Percentiles rank a stretch among this genome's conserved stretches.
These are phyloP conservation scores for Drosophila albomicans DNA, from an alignment of 1,140 invertebrate species.

Conservation along the genomic window DNA sequence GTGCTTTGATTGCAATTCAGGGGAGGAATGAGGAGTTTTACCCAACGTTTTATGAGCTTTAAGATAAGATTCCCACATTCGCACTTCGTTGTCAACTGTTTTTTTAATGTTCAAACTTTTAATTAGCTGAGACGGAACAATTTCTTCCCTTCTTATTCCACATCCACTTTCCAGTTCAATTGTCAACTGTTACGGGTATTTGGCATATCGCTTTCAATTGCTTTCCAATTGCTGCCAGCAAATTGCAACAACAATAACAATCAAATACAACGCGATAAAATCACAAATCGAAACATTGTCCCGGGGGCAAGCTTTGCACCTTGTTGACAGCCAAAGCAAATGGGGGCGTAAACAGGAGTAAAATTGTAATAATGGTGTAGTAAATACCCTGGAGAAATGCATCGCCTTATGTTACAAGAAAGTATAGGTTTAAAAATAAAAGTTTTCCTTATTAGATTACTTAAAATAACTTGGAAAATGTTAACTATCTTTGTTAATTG, in stretches of 20 bases:
- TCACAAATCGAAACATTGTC: constrained; percentile 61
- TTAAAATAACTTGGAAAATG: too few species aligned
- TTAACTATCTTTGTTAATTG: too few species aligned
- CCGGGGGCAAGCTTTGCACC: constrained; percentile 7
- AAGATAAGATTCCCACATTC: constrained; percentile 61
- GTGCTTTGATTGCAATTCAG: constrained; percentile 20
- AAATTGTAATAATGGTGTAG: not conserved
- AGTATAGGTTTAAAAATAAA: too few species aligned
- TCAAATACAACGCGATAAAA: constrained; percentile 59
- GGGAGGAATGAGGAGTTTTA: not conserved
- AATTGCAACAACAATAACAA: constrained; percentile 60
- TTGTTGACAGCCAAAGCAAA: constrained; percentile 48
- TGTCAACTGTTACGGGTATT: constrained; percentile 22
- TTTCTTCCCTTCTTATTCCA: too few species aligned
- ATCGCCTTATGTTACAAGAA: not conserved
- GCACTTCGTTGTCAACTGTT: constrained; percentile 29
- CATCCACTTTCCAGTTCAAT: not conserved
- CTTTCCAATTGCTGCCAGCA: constrained; percentile 59
- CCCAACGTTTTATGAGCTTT: constrained; percentile 57
- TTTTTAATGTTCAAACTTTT: constrained; percentile 70
- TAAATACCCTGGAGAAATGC: constrained; percentile 18
- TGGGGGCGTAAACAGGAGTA: not conserved
- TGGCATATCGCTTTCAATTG: constrained; percentile 43
- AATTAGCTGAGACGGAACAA: constrained; percentile 54
- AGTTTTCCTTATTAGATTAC: too few species aligned